Conservation (phyloP, 2,888 invertebrate genomes). For the Melanophora roralis region DNA sequence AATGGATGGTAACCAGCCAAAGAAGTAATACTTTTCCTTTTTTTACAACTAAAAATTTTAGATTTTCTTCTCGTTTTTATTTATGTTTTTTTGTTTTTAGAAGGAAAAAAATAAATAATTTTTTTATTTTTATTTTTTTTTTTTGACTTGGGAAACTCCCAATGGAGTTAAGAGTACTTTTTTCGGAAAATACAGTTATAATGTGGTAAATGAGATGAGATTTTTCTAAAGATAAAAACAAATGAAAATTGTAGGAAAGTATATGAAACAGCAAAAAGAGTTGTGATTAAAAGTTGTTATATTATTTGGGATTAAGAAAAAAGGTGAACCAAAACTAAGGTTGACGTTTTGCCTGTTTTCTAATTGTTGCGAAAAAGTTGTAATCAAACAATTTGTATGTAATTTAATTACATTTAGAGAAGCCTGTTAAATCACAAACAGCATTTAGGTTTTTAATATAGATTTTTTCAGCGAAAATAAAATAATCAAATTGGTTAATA, state of each 20-base stretch:
- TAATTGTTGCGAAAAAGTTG: too few relatives aligned
- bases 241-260: not conserved
- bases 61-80: not conserved
- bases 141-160: not conserved
- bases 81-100: not conserved
- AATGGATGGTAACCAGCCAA: too few relatives aligned
- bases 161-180: slow-evolving; percentile 3
- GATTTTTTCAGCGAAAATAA: too few relatives aligned
- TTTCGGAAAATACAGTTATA: slow-evolving; percentile 22
- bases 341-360: too few relatives aligned
- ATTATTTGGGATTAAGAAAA: too few relatives aligned
- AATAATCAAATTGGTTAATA: too few relatives aligned
- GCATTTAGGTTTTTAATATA: too few relatives aligned
- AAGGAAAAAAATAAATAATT: not conserved
- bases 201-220: slow-evolving; percentile 29
- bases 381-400: too few relatives aligned
- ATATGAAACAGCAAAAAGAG: not conserved
- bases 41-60: not conserved
- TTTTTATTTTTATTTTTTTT: not conserved
- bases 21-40: not conserved
- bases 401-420: too few relatives aligned
- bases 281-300: slow-evolving; percentile 9
- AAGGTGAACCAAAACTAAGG: too few relatives aligned
- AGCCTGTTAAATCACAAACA: too few relatives aligned
- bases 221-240: slow-evolving; percentile 12